These are phyloP conservation scores for Silurus lanzhouensis DNA, from an alignment of 2,797 vertebrate species.

Conservation along the genomic window DNA sequence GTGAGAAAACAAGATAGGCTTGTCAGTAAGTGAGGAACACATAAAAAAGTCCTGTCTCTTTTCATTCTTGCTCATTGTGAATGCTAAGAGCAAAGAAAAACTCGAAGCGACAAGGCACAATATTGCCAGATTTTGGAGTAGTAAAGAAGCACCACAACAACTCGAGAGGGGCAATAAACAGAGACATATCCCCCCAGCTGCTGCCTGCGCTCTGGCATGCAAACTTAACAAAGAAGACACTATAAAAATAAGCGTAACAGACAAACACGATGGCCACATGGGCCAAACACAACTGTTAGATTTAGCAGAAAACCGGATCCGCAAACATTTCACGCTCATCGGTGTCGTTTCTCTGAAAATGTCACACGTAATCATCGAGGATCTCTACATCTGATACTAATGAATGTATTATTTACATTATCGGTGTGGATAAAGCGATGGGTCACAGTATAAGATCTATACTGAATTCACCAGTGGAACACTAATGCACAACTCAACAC, in stretches of 20 bases:
- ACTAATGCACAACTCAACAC: constrained; percentile 55
- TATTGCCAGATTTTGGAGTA: constrained; percentile 60
- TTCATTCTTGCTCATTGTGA: constrained; percentile 56
- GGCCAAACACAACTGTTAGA: constrained; percentile 31
- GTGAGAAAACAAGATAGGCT: constrained; percentile 57
- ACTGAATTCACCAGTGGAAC: constrained; percentile 59
- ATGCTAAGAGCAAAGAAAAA: constrained; percentile 58
- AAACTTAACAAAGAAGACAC: constrained; percentile 41
- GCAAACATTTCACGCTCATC: not conserved
- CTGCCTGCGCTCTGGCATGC: constrained; percentile 30
- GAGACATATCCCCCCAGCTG: constrained; percentile 40
- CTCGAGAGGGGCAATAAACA: constrained; percentile 56
- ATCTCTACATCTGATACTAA: constrained; percentile 4
- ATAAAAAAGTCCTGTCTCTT: constrained; percentile 67
- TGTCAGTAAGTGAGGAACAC: constrained; percentile 51
- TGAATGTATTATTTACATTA: constrained; percentile 26
- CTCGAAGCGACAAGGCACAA: constrained; percentile 62
- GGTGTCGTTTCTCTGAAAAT: not conserved
- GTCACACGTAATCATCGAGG: not conserved
- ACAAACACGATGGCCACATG: constrained; percentile 32
- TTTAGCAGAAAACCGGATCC: constrained; percentile 29
- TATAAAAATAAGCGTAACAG: constrained; percentile 45
- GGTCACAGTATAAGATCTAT: constrained; percentile 31
- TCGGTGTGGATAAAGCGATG: constrained; percentile 34
- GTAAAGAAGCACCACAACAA: constrained; percentile 53